Base-by-base conservation (phyloP, 1,140 invertebrate genomes). In the Cardiocondyla obscurior region DNA sequence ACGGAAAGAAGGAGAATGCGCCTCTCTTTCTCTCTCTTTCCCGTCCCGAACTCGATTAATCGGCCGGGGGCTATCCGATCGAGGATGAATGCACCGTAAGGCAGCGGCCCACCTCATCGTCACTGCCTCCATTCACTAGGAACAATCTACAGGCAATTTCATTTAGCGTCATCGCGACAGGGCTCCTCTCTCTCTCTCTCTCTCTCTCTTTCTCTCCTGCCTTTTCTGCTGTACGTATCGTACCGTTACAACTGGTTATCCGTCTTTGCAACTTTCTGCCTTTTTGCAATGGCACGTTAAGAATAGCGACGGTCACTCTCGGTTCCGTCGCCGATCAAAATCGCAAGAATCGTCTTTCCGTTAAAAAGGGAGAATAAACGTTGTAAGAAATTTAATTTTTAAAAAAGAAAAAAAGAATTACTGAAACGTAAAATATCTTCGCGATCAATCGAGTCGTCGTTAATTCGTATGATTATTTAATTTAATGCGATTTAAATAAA, bases 81-180 rank as follows among this genome's bases (percentile, higher is more conserved):
- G 83, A 19, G 67, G 83, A 83, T 87, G 86, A 88, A 88, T 88
- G 84, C 86, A 81, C 83, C 81, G 73, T 85, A 81, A 88, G 79
- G 46, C 57, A 46, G 42, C 74, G 65, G 42, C 33, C 74, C 74
- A 70, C 81, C 83, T 76, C 83, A 69, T 65, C 85, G 81, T 81
- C 81, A 30, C 58, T 49, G 55, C 72, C 53, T 83, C 83, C 87
- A 88, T 88, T 88, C 87, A 88, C 87, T 84, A 83, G 86, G 25
- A 82, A 83, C 85, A 42, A 67, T 58, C 28, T 62, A 33, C 25
- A 67, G 39, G 67, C 81, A 64, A 72, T 85, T 88, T 88, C 85
- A 87, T 85, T 85, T 81, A 51, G 60, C 44, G 30, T 25, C 76
- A 44, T 86, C 44, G 62, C 83, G 44, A 33, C 39, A 58, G 25